Base-by-base conservation (phyloP, 2,113 vertebrate genomes). In the Probosciger aterrimus region DNA sequence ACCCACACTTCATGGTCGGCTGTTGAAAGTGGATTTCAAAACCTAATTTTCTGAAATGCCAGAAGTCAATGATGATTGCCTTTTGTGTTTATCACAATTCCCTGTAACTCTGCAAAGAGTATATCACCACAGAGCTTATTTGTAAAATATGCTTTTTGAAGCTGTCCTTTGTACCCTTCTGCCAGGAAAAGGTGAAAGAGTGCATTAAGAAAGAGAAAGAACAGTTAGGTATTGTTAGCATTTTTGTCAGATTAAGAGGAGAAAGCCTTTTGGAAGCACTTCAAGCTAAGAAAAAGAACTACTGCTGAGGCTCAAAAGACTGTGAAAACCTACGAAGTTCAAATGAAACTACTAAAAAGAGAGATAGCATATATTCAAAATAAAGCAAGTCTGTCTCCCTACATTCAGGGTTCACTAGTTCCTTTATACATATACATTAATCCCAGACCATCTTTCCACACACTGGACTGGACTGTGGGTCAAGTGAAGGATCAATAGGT, bases 11-110 rank as follows among this genome's bases (percentile, higher is more conserved):
- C 91, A 90, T 47, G 65, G 77, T 85, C 65, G 85, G 53, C 53
- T 80, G 31, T 63, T 88, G 53, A 71, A 93, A 82, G 93, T 24
- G 37, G 65, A 91, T 95, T 95, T 92, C 20, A 65, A 76, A 91
- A 85, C 53, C 90, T 67, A 80, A 90, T 91, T 87, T 91, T 95
- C 75, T 91, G 74, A 95, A 87, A 57, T 53, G 70, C 76, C 91
- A 85, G 84, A 75, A 88, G 63, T 77, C 60, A 88, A 95, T 59
- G 76, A 88, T 30, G 76, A 85, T 30, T 77, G 67, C 30, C 63
- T 95, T 95, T 93, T 91, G 52, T 91, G 70, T 85, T 80, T 79
- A 59, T 63, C 71, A 73, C 49, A 59, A 9, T 77, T 63, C 49
- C n/a, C 41, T 39, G 31, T 69, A 59, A 53, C 27, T 84, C 2